Evolutionary conservation across 2,888 invertebrate species (phyloP), one percentile per base, ranked within the genome.

Genomic region (Cephus nigrinus): DNA sequence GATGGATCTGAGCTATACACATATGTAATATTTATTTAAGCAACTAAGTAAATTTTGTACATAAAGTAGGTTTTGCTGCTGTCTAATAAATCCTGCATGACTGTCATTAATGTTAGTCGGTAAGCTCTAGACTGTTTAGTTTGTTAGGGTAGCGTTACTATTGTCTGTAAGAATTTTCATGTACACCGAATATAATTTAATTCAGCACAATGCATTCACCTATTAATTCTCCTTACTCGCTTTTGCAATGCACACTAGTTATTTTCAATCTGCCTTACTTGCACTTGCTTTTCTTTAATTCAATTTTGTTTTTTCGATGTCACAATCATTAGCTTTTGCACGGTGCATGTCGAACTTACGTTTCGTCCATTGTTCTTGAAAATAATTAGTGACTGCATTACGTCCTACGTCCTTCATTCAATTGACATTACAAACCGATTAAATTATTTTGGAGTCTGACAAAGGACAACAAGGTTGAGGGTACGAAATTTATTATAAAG

Each of bases 231-330:
- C 71, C 40, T 76, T 75, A 73, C 72, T 78, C 71, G 72, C 35
- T 75, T 77, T 15, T 77, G 31, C 78, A 78, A 69, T 78, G 78
- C 75, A 77, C 75, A 78, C 78, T 78, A 78, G 75, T 78, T 78
- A 78, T 78, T 78, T 78, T 78, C 78, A 78, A 78, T 76, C 74
- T 32, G 30, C 73, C 40, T 9, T 74, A 34, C 34, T 55, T 32
- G 40, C 55, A 31, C 68, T 12, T 76, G 73, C 73, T 68, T n/a
- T 68, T 31, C 23, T 74, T 73, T 68, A 12, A 68, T 73, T 55
- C 68, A 76, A 33, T 23, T 30, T 30, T 69, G 1, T 31, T 69
- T 34, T 68, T 35, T 23, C 15, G 4, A 35, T 55, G 9, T 15
- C 23, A 55, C 55, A 55, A 23, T 55, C 74, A 75, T 23, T 68